phyloP scores from a whole-genome alignment of 2,113 vertebrate genomes.

The Corydoras maculifer region DNA sequence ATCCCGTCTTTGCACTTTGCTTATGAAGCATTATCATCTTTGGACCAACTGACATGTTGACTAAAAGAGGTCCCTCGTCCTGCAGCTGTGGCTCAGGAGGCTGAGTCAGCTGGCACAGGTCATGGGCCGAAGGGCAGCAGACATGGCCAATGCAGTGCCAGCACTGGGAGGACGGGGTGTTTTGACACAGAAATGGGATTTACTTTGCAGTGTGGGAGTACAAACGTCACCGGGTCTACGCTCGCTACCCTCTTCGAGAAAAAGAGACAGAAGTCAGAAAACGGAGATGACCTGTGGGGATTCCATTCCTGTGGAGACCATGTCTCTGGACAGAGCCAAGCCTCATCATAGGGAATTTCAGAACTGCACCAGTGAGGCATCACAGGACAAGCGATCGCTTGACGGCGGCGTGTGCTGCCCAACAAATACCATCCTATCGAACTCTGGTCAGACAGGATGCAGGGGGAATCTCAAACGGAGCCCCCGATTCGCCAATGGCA shows the following conservation, averaged over 20 bases:
- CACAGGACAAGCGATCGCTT: conserved; percentile 59
- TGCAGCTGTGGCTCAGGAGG: conserved; percentile 66
- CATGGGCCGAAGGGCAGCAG: conserved; percentile 69
- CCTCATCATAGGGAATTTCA: conserved; percentile 10
- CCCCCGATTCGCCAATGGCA: conserved; percentile 65
- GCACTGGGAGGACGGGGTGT: conserved; percentile 59
- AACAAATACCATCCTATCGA: conserved; percentile 52
- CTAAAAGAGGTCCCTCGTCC: conserved; percentile 36
- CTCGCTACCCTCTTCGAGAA: conserved; percentile 53
- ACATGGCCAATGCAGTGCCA: conserved; percentile 67
- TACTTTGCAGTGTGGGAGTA: conserved; percentile 68
- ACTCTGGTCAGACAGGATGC: conserved; percentile 46
- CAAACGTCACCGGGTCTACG: conserved; percentile 69
- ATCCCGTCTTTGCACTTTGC: neutral
- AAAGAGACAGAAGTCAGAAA: conserved; percentile 47
- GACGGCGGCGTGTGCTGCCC: conserved; percentile 65
- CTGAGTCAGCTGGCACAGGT: conserved; percentile 56
- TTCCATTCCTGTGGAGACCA: conserved; percentile 43
- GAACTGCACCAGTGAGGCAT: conserved; percentile 52
- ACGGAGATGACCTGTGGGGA: conserved; percentile 29
- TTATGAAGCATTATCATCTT: conserved; percentile 10
- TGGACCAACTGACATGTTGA: conserved; percentile 44
- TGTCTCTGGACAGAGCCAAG: conserved; percentile 39
- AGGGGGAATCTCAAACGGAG: conserved; percentile 49
- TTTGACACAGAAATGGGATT: conserved; percentile 61